phyloP scores from a whole-genome alignment of 2,888 invertebrate genomes.

The Sinelater perroti region DNA sequence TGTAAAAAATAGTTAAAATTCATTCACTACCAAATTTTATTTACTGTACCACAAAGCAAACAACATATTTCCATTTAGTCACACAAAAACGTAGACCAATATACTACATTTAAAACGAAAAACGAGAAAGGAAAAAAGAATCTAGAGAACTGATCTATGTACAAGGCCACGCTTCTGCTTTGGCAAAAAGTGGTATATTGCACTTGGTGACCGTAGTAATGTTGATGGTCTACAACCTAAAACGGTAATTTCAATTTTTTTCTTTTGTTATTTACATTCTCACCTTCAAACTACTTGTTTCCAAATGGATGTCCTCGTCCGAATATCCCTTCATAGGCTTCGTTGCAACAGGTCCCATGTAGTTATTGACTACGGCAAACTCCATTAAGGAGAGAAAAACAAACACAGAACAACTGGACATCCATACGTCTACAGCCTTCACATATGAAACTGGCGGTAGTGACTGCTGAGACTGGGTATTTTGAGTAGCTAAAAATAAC shows the following conservation, averaged over 20 bases:
- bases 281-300: slow-evolving; percentile 81
- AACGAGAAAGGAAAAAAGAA: slow-evolving; percentile 92
- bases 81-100: slow-evolving; percentile 86
- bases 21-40: no score
- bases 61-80: no score
- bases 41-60: no score
- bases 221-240: slow-evolving; percentile 64
- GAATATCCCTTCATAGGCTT: slow-evolving; percentile 92
- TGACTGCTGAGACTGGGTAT: slow-evolving; percentile 89
- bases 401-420: slow-evolving; percentile 91
- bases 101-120: slow-evolving; percentile 87
- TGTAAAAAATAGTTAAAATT: no score
- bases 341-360: slow-evolving; percentile 84
- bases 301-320: slow-evolving; percentile 79
- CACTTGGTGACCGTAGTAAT: slow-evolving; percentile 69
- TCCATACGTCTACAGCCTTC: slow-evolving; percentile 92
- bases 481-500: slow-evolving; percentile 80
- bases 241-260: neutral
- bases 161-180: slow-evolving; percentile 80
- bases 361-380: slow-evolving; percentile 90
- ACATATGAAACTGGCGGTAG: slow-evolving; percentile 92
- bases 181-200: slow-evolving; percentile 88
- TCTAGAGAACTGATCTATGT: slow-evolving; percentile 86
- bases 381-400: slow-evolving; percentile 91
- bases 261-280: slow-evolving; percentile 17